These are phyloP conservation scores for Maniola hyperantus DNA, from an alignment of 2,888 invertebrate genomes.

Conservation along the genomic window DNA sequence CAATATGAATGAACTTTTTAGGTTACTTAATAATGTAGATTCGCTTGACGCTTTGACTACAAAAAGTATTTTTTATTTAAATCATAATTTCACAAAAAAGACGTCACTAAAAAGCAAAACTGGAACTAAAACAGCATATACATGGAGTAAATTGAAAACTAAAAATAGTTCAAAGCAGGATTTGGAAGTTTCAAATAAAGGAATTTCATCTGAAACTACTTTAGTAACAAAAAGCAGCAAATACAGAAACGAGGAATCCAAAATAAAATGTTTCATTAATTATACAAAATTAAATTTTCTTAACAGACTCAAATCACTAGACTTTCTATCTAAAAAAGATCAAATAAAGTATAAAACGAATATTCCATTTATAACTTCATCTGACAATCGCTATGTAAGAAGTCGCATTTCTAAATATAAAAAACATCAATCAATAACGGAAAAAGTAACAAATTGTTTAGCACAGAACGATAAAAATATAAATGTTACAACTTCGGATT, in stretches of 20 bases:
- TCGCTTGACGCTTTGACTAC: neutral
- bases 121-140: neutral
- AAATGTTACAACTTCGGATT: slow-evolving; percentile 43
- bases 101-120: too few species aligned
- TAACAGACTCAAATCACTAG: neutral
- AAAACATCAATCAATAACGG: neutral
- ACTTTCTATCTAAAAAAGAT: neutral
- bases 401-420: slow-evolving; percentile 3
- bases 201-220: neutral
- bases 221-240: neutral
- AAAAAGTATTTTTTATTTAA: neutral
- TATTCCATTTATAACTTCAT: neutral
- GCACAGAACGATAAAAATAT: slow-evolving; percentile 12
- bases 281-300: neutral
- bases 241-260: neutral
- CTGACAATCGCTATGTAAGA: neutral
- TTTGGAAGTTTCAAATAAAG: neutral
- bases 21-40: slow-evolving; percentile 41
- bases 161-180: neutral
- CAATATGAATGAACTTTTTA: slow-evolving; percentile 49
- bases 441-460: neutral
- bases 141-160: slow-evolving; percentile 1
- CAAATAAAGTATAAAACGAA: neutral
- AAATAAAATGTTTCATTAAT: neutral
- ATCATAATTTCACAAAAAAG: slow-evolving; percentile 8